Percentiles rank a stretch among this genome's conserved stretches.
phyloP scores from a whole-genome alignment of 2,113 vertebrate genomes.

The Empidonax traillii region DNA sequence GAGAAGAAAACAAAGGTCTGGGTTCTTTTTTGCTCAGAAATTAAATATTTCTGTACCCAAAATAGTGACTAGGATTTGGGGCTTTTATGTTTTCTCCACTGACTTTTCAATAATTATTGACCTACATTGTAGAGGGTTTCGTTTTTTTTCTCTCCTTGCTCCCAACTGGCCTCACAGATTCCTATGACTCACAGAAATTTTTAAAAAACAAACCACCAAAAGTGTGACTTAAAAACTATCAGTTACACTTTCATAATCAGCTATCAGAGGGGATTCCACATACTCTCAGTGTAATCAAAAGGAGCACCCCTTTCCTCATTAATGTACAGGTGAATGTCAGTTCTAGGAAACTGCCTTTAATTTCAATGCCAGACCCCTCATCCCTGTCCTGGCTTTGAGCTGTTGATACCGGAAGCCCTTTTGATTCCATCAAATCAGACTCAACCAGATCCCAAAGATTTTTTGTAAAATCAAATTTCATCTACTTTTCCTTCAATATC shows the following conservation, averaged over 20 bases:
- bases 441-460: neutral
- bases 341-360: slow-evolving; percentile 1
- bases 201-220: slow-evolving; percentile 41
- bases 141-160: neutral
- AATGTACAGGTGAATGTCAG: neutral
- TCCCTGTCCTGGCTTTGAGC: neutral
- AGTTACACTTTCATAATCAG: slow-evolving; percentile 27
- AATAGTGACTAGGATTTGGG: neutral
- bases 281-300: neutral
- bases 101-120: neutral
- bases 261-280: slow-evolving; percentile 50
- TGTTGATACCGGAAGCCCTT: neutral
- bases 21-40: neutral
- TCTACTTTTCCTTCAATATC: neutral
- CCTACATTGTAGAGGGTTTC: neutral
- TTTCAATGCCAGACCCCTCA: neutral
- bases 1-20: neutral
- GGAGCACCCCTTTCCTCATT: neutral
- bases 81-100: neutral
- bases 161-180: neutral
- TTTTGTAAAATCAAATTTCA: neutral
- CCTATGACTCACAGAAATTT: slow-evolving; percentile 66
- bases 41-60: neutral
- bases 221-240: slow-evolving; percentile 58
- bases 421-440: neutral